phyloP scores from a whole-genome alignment of 2,888 invertebrate species.

The Crematogaster levior region DNA sequence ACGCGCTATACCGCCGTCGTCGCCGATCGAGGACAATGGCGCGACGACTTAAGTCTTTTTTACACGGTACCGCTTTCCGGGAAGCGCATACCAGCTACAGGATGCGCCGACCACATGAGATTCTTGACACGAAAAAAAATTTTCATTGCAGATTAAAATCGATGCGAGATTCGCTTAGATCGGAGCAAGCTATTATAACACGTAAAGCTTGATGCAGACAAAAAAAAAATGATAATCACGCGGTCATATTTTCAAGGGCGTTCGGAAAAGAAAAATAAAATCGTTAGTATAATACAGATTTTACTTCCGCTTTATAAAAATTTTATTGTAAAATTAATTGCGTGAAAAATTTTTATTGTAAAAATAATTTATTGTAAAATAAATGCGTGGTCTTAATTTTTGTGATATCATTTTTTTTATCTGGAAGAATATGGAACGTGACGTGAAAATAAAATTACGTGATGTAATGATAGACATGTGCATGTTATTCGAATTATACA shows the following conservation, averaged over 20 bases:
- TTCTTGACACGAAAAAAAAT: not conserved
- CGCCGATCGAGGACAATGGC: not conserved
- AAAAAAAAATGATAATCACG: not conserved
- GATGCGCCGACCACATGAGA: no score
- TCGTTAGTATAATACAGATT: no score
- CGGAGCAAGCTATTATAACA: no score
- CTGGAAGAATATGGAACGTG: not conserved
- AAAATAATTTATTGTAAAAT: no score
- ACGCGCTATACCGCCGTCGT: conserved; percentile 1
- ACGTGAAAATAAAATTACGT: not conserved
- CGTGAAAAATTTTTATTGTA: no score
- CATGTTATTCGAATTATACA: not conserved
- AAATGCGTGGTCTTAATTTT: not conserved
- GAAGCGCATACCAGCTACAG: no score
- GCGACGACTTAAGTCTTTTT: not conserved
- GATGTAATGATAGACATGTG: not conserved
- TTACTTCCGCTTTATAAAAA: no score
- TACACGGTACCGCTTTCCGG: not conserved
- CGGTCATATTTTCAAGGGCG: no score
- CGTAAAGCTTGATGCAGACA: not conserved
- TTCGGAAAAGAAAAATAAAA: no score
- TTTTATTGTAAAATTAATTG: no score
- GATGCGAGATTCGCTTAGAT: not conserved
- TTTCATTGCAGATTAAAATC: not conserved
- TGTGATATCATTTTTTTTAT: no score